Evolutionary conservation across 2,888 invertebrate genomes (phyloP).

Genomic region (Drosophila longiperda): DNA sequence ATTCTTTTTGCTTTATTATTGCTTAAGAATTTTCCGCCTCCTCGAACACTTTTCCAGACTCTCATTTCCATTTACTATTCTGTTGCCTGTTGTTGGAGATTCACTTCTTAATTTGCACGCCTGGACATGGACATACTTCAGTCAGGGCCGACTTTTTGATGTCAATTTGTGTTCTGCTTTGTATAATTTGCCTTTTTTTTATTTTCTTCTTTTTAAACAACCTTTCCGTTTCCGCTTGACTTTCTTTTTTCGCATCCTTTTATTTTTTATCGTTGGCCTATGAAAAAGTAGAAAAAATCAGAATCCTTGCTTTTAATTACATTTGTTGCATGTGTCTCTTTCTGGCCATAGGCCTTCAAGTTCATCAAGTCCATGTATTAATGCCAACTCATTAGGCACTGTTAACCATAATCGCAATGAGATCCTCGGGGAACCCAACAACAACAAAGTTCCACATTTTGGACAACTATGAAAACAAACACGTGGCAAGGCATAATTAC

Average conservation of each 20-base stretch:
- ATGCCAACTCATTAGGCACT: constrained; percentile 72
- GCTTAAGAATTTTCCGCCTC: constrained; percentile 4
- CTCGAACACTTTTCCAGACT: constrained; percentile 23
- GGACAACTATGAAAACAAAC: constrained; percentile 32
- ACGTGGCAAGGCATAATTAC: constrained; percentile 77
- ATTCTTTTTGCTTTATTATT: constrained; percentile 10
- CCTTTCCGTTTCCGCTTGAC: neutral
- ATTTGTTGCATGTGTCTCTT: constrained; percentile 38
- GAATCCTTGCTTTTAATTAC: constrained; percentile 41
- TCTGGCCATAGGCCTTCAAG: constrained; percentile 8
- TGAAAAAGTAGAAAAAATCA: neutral
- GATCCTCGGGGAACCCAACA: constrained; percentile 46
- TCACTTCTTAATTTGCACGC: constrained; percentile 41
- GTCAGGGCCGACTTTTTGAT: constrained; percentile 37
- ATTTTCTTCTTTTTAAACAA: constrained; percentile 10
- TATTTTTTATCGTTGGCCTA: neutral
- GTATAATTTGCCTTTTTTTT: constrained; percentile 20
- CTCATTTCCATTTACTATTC: constrained; percentile 25
- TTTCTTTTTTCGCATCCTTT: neutral
- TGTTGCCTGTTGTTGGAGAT: constrained; percentile 12
- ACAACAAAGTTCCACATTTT: constrained; percentile 12
- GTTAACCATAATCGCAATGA: constrained; percentile 64
- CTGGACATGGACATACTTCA: constrained; percentile 23
- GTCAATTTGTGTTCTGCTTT: constrained; percentile 37
- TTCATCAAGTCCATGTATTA: constrained; percentile 46